Conservation (phyloP, 2,888 invertebrate genomes). For the Aethes cnicana region DNA sequence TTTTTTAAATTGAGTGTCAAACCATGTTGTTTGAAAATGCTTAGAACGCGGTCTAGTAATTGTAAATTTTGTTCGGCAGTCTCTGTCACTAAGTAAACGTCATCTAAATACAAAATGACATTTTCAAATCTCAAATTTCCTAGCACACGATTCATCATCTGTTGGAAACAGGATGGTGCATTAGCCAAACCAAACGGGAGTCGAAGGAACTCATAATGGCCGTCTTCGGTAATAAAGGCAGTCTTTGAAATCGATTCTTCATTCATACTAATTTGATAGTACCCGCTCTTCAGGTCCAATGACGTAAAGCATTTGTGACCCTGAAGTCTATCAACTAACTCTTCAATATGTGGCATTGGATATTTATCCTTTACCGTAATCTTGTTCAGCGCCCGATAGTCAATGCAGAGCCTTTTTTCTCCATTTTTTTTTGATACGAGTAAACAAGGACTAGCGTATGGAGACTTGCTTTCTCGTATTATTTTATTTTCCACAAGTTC, state of each 20-base stretch:
- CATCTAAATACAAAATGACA: not conserved
- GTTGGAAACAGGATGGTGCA: constrained; percentile 35
- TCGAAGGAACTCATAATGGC: constrained; percentile 44
- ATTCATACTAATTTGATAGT: constrained; percentile 45
- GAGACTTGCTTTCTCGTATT: constrained; percentile 4
- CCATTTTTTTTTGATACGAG: constrained; percentile 8
- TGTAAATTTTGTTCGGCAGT: not conserved
- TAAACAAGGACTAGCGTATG: not conserved
- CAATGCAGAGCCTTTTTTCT: constrained; percentile 2
- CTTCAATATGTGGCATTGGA: constrained; percentile 48
- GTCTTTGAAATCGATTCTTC: constrained; percentile 42
- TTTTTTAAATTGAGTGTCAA: constrained; percentile 32
- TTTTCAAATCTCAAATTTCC: constrained; percentile 20
- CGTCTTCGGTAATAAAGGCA: constrained; percentile 45
- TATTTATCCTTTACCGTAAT: constrained; percentile 26
- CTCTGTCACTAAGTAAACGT: constrained; percentile 13
- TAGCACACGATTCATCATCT: constrained; percentile 34
- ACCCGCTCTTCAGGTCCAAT: constrained; percentile 43
- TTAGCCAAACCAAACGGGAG: constrained; percentile 33
- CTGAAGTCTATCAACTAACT: constrained; percentile 43
- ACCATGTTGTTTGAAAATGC: not conserved
- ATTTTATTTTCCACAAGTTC: not conserved
- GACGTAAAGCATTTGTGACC: constrained; percentile 39
- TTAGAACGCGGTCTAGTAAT: not conserved
- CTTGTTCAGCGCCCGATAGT: not conserved